Base-by-base conservation (phyloP, 2,113 vertebrate genomes). In the Tylochromis polylepis region DNA sequence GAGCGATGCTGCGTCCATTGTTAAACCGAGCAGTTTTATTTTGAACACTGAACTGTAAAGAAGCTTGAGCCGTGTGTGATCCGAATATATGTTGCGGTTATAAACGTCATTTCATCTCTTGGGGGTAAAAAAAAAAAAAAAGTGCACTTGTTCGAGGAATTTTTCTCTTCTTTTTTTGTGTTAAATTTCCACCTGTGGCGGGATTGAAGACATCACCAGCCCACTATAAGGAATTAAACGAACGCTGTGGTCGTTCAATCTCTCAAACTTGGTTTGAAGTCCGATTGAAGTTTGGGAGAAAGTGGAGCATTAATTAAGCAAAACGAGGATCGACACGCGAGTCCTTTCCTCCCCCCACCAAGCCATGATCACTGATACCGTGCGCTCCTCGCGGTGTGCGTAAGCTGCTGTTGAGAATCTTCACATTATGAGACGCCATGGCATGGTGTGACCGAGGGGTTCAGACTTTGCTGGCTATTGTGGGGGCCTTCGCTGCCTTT, bases 361-460 rank as follows among this genome's bases (percentile, higher is more conserved):
- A 53, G 10, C 78, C 82, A 34, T 2, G 22, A 24, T 29, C 79
- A 65, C 81, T 58, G 83, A 70, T 83, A 78, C 53, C 84, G 5
- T 14, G 91, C 91, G 88, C 91, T 83, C 55, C 77, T 84, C 75
- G 41, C 84, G 53, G 24, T 41, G 87, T 18, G 90, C 89, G 65
- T 92, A 91, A 92, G 62, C 87, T 36, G 90, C 84, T 75, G 80
- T 84, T 87, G 84, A 53, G 79, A 72, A 62, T 27, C 46, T 83
- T 31, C 82, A 81, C 89, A 83, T 27, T 87, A 94, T 95, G 89
- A 91, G 88, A 86, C 82, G 94, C 83, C 91, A 99, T 98, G 98
- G 98, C 97, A 95, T 97, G 97, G 96, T 98, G 98, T 97, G 97
- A 98, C 94, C 97, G 97, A 88, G 97, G 97, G 95, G 96, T 98